Evolutionary conservation across 1,140 invertebrate genomes (phyloP), one percentile per base, ranked within the genome.

Genomic region (Vanessa atalanta): DNA sequence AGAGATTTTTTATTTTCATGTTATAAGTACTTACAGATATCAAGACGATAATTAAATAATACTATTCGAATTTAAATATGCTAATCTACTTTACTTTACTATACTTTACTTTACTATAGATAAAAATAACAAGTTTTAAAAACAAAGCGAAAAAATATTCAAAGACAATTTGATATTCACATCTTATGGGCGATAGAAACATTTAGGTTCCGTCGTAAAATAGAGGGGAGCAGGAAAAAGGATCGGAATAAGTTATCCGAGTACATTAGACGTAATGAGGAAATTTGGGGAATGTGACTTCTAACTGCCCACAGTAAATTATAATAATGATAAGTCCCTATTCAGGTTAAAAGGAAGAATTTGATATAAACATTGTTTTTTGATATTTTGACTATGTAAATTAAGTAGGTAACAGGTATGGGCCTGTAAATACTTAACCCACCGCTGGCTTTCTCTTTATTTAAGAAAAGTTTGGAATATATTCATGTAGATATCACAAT

Each of bases 251-350:
- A 71, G 60, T 71, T 71, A 65, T 65, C 13, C 70, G 60, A 65
- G 43, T 65, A 72, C 63, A 72, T 72, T 72, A 72, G 50, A 57
- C 57, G 48, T 72, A 65, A 65, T 72, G 70, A 57, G 48, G 63
- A 47, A 72, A 72, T 72, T 72, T 47, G 48, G 61, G 70, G 16
- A 72, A 65, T 53, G 48, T 72, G 63, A 72, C 63, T 65, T 72
- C 12, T 65, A 72, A 65, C 63, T 65, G 70, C 37, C 70, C 37
- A 13, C 51, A 51, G 61, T 71, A 65, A 51, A 65, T 72, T 72
- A 57, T 57, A 12, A 72, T 72, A 72, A 72, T 65, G 63, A 57
- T 57, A 26, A 47, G 12, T 31, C 4, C 20, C 43, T 64, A 57
- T 57, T 23, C 55, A 13, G 16, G 12, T 57, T 57, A 26, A 12